phyloP scores from a whole-genome alignment of 2,113 vertebrate species.

The Onychorhynchus coronatus region DNA sequence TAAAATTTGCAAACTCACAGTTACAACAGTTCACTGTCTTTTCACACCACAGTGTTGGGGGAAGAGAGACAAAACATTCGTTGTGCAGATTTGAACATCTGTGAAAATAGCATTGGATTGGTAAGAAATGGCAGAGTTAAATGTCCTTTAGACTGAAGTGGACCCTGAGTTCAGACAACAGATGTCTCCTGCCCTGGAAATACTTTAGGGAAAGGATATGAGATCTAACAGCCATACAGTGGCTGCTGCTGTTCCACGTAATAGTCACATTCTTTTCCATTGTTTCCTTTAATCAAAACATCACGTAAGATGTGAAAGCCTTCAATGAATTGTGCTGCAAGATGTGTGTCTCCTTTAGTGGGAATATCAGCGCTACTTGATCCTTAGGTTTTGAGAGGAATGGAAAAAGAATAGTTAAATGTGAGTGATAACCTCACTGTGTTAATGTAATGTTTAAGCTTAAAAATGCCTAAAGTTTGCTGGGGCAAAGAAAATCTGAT shows the following conservation, averaged over 20 bases:
- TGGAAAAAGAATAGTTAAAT: background rate
- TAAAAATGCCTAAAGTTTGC: background rate
- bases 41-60: background rate
- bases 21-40: background rate
- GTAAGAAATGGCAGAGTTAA: background rate
- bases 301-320: background rate
- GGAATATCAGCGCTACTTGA: background rate
- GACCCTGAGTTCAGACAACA: background rate
- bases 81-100: background rate
- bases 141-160: background rate
- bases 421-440: background rate
- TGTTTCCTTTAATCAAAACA: background rate
- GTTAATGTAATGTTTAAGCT: background rate
- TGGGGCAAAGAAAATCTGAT: background rate
- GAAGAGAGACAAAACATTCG: background rate
- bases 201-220: background rate
- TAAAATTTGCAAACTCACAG: slow-evolving; percentile 50
- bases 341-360: background rate
- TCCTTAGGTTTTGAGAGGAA: background rate
- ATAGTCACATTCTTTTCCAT: background rate
- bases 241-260: background rate
- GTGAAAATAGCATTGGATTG: background rate
- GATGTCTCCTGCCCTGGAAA: background rate
- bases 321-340: background rate
- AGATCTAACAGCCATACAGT: background rate